Evolutionary conservation across 2,113 vertebrate species (phyloP).

Genomic region (Orthochromis malagaraziensis): DNA sequence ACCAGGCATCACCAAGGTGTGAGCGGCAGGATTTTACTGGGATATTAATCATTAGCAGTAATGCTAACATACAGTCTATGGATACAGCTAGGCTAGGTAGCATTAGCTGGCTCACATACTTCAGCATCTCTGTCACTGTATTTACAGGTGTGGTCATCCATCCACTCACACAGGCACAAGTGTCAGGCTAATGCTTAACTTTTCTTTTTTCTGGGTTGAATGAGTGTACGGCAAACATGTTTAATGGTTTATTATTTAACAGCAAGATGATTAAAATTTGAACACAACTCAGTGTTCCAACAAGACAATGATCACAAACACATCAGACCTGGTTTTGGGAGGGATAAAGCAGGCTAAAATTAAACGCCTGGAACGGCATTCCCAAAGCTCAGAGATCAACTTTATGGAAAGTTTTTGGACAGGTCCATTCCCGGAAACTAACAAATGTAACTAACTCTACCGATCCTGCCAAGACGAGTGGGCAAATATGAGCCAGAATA

Average conservation of each 20-base stretch:
- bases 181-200: fast-evolving
- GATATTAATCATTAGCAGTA: not conserved
- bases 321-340: not conserved
- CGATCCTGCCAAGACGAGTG: not conserved
- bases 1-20: fast-evolving
- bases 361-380: fast-evolving
- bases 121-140: not conserved
- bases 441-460: not conserved
- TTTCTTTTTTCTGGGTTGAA: not conserved
- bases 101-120: not conserved
- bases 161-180: not conserved
- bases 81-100: not conserved
- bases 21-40: not conserved
- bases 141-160: fast-evolving
- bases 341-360: fast-evolving
- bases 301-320: not conserved
- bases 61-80: not conserved
- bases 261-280: not conserved
- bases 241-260: not conserved
- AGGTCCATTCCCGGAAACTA: not conserved
- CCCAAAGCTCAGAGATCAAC: not conserved
- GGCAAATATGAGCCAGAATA: not conserved
- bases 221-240: fast-evolving
- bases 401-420: fast-evolving
- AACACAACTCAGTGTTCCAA: not conserved